Evolutionary conservation across 2,113 vertebrate species (phyloP).

Genomic region (Platysteira castanea): DNA sequence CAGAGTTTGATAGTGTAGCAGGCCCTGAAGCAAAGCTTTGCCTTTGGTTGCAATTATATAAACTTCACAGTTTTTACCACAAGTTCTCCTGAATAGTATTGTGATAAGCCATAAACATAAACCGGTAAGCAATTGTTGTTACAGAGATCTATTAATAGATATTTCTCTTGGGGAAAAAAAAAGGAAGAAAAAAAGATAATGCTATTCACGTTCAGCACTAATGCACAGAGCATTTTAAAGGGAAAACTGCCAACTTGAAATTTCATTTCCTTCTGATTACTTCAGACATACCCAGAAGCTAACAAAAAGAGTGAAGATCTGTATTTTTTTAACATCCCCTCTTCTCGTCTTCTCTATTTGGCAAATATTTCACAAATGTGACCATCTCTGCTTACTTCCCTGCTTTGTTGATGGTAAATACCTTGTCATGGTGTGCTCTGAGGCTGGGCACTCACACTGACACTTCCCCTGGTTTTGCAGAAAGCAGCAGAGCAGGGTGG

Average conservation of each 20-base stretch:
- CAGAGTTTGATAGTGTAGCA: background rate
- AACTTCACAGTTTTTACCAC: conserved; percentile 2
- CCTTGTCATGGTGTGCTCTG: background rate
- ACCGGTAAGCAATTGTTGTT: background rate
- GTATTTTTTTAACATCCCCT: background rate
- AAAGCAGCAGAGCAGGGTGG: background rate
- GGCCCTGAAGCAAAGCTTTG: background rate
- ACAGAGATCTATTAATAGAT: conserved; percentile 36
- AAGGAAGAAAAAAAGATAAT: background rate
- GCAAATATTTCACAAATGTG: background rate
- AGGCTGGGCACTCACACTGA: background rate
- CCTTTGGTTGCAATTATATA: conserved; percentile 6
- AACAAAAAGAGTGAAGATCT: background rate
- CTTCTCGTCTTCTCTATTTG: background rate
- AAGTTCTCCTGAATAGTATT: background rate
- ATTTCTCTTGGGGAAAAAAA: background rate
- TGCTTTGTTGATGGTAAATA: background rate
- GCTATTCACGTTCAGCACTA: background rate
- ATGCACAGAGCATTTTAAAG: background rate
- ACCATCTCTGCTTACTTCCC: background rate
- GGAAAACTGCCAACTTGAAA: background rate
- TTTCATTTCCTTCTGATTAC: background rate
- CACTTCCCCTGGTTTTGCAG: background rate
- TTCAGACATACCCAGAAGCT: background rate
- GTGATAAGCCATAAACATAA: conserved; percentile 27